Evolutionary conservation across 2,113 vertebrate genomes (phyloP), one percentile per base, ranked within the genome.

Genomic region (Trogon melanurus): DNA sequence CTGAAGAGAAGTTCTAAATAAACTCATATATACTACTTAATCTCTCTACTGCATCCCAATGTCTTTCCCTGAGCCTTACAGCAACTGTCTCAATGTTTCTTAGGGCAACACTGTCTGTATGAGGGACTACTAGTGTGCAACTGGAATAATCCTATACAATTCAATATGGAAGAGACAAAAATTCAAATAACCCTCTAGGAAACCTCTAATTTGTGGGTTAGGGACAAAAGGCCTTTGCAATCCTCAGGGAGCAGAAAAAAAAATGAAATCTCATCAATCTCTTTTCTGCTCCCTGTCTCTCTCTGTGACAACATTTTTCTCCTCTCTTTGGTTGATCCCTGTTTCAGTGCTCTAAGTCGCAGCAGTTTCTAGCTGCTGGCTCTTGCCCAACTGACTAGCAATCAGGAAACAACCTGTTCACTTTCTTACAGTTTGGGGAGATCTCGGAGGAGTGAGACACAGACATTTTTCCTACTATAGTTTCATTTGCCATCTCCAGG

Each of bases 401-500:
- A 41, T 69, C 66, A 83, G 25, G 62, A 88, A 82, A 73, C 41
- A 94, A 82, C 79, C 79, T 83, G 58, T 75, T 88, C 81, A 9
- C 60, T 64, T 91, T 83, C 71, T 85, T 93, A 72, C 14, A 56
- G 57, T 73, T 78, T 78, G 34, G 44, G 71, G 79, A 88, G 32
- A 58, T 91, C 64, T 93, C 88, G 45, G 44, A 90, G 71, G 74
- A 95, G 36, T 41, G 29, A 89, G 71, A 76, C 23, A 26, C 30
- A 83, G 74, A 16, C 34, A 80, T 93, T 93, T 94, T 93, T 85
- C 85, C 81, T 80, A 29, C 71, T 88, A 67, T 88, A 48, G 34
- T 88, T 93, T 97, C 85, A 93, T 91, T 82, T 71, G 72, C 30
- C 20, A 54, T 73, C 91, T 88, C 51, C 1, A 78, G 91, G 88